These are phyloP conservation scores for Myotis planiceps DNA, from an alignment of 2,797 vertebrate genomes.

Conservation along the genomic window DNA sequence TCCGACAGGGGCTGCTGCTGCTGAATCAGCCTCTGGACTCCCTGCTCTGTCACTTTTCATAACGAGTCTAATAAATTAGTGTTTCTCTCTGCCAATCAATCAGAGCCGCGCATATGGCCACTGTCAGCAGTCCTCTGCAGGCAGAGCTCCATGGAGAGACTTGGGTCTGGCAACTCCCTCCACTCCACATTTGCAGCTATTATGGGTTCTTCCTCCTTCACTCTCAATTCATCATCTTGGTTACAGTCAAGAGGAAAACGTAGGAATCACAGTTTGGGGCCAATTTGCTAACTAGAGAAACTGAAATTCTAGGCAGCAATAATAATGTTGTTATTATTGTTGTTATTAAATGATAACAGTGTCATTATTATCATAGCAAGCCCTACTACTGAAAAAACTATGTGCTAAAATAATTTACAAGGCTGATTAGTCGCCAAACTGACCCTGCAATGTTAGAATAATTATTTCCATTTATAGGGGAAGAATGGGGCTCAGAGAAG, in stretches of 20 bases:
- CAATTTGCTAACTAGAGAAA: background rate
- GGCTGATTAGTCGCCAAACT: background rate
- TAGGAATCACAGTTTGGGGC: background rate
- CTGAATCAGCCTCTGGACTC: background rate
- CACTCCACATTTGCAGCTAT: background rate
- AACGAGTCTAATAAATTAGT: constrained; percentile 62
- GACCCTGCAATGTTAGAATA: background rate
- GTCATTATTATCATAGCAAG: background rate
- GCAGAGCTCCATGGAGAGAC: constrained; percentile 4
- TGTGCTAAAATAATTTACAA: background rate
- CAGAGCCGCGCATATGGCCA: background rate
- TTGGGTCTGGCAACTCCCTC: constrained; percentile 19
- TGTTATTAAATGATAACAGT: background rate
- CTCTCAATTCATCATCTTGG: constrained; percentile 39
- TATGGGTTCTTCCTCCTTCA: background rate
- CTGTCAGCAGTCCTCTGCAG: constrained; percentile 62
- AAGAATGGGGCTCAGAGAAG: background rate
- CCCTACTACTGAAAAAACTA: background rate
- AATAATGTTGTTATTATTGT: background rate
- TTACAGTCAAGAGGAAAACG: background rate
- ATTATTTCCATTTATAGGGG: background rate
- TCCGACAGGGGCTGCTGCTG: background rate
- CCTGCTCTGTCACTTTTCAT: constrained; percentile 48
- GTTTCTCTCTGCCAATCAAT: constrained; percentile 68
- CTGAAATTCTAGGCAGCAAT: background rate